Conservation (phyloP, 2,113 vertebrate species). For the Coryphaenoides rupestris region DNA sequence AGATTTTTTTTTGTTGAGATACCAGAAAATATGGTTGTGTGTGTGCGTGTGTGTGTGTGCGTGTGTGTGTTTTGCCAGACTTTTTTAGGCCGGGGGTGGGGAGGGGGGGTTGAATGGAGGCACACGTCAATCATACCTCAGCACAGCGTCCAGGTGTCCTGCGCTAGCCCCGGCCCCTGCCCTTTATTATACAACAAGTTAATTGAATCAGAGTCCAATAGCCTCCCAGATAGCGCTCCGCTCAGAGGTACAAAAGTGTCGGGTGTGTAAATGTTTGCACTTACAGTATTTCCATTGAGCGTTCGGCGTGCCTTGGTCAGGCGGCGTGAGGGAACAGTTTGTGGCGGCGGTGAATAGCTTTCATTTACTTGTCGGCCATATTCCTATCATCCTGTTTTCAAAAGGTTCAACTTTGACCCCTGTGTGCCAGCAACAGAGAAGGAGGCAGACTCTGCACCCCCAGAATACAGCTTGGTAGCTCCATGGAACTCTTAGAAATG, state of each 20-base stretch:
- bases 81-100: no score
- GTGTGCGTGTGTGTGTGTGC: slow-evolving; percentile 52
- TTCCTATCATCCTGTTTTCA: slow-evolving; percentile 72
- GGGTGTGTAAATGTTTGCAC: slow-evolving; percentile 71
- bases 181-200: slow-evolving; percentile 76
- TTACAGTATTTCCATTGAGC: slow-evolving; percentile 68
- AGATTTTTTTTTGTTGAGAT: no score
- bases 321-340: slow-evolving; percentile 61
- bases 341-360: slow-evolving; percentile 71
- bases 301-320: slow-evolving; percentile 66
- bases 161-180: slow-evolving; percentile 59
- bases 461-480: no score
- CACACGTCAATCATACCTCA: slow-evolving; percentile 65
- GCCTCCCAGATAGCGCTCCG: slow-evolving; percentile 64
- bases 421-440: slow-evolving; percentile 66
- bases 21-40: no score
- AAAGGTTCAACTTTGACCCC: slow-evolving; percentile 78
- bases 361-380: slow-evolving; percentile 66
- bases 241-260: slow-evolving; percentile 66
- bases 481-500: slow-evolving; percentile 66
- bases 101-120: slow-evolving; percentile 69
- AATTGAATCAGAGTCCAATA: slow-evolving; percentile 73
- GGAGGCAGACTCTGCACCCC: no score
- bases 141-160: slow-evolving; percentile 55
- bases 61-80: slow-evolving; percentile 70